Percentiles rank a stretch among this genome's conserved stretches.
phyloP scores from a whole-genome alignment of 1,140 invertebrate genomes.

The Cylas formicarius region DNA sequence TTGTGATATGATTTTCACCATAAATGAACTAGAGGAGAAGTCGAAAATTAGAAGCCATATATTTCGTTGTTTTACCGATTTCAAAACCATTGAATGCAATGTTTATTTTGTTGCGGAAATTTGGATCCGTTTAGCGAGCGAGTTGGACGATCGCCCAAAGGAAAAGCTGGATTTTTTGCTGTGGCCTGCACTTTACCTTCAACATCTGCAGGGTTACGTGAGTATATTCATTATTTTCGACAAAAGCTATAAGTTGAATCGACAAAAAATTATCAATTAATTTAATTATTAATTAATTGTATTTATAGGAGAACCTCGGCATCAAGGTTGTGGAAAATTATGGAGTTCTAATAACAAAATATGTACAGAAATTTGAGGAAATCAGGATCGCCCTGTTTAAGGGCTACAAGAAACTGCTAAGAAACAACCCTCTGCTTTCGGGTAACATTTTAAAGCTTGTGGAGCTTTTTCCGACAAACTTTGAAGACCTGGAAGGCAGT shows the following conservation, averaged over 20 bases:
- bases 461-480: no score
- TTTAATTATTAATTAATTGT: no score
- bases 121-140: slow-evolving; percentile 12
- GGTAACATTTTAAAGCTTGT: slow-evolving; percentile 14
- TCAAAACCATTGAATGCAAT: slow-evolving; percentile 10
- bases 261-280: no score
- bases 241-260: no score
- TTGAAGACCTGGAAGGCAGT: no score
- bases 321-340: no score
- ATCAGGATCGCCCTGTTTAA: slow-evolving; percentile 15
- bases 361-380: slow-evolving; percentile 10
- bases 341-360: not conserved
- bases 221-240: slow-evolving; percentile 4
- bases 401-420: slow-evolving; percentile 14
- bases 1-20: no score
- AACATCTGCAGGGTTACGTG: slow-evolving; percentile 16
- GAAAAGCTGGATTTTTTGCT: slow-evolving; percentile 15
- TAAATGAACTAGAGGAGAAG: no score
- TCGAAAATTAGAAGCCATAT: no score
- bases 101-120: slow-evolving; percentile 13
- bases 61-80: slow-evolving; percentile 3
- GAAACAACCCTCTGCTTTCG: slow-evolving; percentile 19
- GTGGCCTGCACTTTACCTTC: slow-evolving; percentile 19
- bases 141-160: slow-evolving; percentile 6
- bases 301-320: no score